Conservation (phyloP, 2,888 invertebrate genomes). For the Julus scanicus region DNA sequence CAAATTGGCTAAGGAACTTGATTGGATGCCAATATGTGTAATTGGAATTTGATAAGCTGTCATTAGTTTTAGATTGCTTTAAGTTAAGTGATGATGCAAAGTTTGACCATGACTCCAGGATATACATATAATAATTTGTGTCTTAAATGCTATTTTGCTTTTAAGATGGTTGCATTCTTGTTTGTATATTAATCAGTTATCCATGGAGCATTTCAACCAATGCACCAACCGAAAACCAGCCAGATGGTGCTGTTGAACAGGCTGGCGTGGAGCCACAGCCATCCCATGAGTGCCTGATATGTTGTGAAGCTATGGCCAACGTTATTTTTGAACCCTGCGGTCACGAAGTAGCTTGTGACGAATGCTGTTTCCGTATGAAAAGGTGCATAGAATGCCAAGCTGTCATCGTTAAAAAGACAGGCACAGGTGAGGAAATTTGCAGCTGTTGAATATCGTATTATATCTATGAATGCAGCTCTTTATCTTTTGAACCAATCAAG, state of each 20-base stretch:
- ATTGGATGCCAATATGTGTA: too few species aligned
- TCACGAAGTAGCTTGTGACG: conserved; percentile 79
- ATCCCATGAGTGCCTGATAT: conserved; percentile 72
- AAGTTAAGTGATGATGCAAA: not conserved
- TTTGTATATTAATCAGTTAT: conserved; percentile 3
- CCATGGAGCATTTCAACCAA: conserved; percentile 40
- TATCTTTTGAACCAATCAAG: not conserved
- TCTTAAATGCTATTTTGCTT: not conserved
- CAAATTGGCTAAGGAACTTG: too few species aligned
- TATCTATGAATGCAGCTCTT: not conserved
- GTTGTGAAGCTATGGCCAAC: conserved; percentile 74
- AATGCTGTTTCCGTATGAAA: conserved; percentile 81
- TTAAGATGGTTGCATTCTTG: not conserved
- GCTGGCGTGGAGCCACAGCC: conserved; percentile 21
- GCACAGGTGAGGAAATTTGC: conserved; percentile 61
- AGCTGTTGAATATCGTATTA: too few species aligned
- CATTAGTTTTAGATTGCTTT: not conserved
- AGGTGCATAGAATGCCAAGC: conserved; percentile 78
- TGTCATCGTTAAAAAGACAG: conserved; percentile 68
- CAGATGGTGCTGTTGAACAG: conserved; percentile 17
- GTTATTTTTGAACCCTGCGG: conserved; percentile 79
- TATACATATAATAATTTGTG: not conserved
- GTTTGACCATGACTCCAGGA: not conserved
- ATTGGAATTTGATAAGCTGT: too few species aligned
- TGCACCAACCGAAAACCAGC: conserved; percentile 5